A percentile compares a stretch with the other conserved stretches of the same genome.
Conservation (phyloP, 2,888 invertebrate genomes). For the Mythimna pallens region DNA sequence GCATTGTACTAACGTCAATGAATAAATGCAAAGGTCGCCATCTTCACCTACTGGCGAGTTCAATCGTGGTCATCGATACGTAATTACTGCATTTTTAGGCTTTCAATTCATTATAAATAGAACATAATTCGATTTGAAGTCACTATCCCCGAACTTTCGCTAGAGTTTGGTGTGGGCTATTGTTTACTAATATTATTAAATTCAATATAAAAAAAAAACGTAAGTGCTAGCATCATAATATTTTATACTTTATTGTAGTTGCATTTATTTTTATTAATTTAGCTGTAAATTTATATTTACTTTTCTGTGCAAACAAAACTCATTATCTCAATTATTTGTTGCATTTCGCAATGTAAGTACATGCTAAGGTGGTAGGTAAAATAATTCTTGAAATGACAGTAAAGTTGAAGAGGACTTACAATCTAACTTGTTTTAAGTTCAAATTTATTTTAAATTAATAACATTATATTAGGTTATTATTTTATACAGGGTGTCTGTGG, state of each 20-base stretch:
- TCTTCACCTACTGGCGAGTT: not conserved
- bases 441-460: no score
- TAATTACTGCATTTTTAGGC: not conserved
- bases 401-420: no score
- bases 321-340: no score
- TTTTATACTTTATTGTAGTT: no score
- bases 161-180: not conserved
- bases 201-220: not conserved
- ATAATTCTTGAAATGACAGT: no score
- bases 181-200: not conserved
- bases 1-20: not conserved
- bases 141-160: not conserved
- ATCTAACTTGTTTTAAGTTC: no score
- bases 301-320: not conserved
- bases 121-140: not conserved
- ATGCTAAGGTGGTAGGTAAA: no score
- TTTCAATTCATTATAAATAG: conserved; percentile 1
- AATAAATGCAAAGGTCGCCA: not conserved
- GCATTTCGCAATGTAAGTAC: no score
- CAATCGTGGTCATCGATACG: not conserved
- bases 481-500: no score
- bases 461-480: no score
- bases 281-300: not conserved
- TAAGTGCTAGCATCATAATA: not conserved
- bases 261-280: no score